A percentile compares a stretch with the other conserved stretches of the same genome.
Evolutionary conservation across 2,888 invertebrate genomes (phyloP).

Genomic region (Idaea dimidiata): DNA sequence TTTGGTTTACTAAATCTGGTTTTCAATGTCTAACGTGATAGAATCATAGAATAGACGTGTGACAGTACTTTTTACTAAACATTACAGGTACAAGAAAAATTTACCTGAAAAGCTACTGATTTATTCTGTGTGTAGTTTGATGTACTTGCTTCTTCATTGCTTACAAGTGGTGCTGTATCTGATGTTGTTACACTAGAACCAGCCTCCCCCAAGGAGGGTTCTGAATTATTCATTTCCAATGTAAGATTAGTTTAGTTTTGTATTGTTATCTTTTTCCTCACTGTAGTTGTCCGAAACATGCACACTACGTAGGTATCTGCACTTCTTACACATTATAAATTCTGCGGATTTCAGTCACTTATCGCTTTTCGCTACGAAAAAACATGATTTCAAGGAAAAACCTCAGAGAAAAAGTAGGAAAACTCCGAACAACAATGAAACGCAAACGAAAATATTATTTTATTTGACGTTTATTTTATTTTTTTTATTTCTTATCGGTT

Average conservation of each 20-base stretch:
- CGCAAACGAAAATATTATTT: neutral
- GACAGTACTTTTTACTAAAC: neutral
- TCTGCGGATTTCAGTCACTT: neutral
- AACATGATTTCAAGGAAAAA: neutral
- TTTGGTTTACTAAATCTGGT: neutral
- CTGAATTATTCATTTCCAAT: conserved; percentile 52
- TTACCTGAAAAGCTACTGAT: conserved; percentile 54
- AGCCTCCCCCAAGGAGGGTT: conserved; percentile 43
- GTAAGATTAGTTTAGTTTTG: conserved; percentile 14
- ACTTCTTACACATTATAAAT: neutral
- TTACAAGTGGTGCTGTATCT: conserved; percentile 65
- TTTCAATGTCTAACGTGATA: too few relatives aligned
- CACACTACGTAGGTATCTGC: neutral
- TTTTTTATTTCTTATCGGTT: too few relatives aligned
- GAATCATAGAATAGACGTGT: neutral
- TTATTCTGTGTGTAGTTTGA: conserved; percentile 62
- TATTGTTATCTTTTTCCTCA: conserved; percentile 7
- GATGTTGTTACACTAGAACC: conserved; percentile 50
- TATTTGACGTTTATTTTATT: too few relatives aligned
- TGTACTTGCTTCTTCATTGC: conserved; percentile 62
- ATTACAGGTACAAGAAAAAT: conserved; percentile 3
- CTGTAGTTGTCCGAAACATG: neutral
- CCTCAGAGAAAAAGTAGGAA: neutral
- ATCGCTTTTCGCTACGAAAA: neutral
- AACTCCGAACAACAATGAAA: neutral